Conservation (phyloP, 2,888 invertebrate species). For the Perithous albicinctus region DNA sequence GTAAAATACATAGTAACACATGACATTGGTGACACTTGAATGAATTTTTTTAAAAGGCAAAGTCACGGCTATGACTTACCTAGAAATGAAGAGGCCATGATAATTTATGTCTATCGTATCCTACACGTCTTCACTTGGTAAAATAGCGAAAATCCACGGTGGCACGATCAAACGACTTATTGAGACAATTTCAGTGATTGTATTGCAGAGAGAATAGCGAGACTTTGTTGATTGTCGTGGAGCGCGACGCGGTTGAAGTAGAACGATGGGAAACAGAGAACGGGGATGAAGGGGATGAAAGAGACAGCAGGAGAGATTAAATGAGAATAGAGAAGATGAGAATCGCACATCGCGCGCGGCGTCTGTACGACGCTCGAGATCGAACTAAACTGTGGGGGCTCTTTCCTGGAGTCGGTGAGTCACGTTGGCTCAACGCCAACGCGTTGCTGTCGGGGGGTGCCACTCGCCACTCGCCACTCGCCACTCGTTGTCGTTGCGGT, state of each 20-base stretch:
- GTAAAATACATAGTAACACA: too few species aligned
- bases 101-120: slow-evolving; percentile 4
- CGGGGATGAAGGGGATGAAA: slow-evolving; percentile 36
- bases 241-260: neutral
- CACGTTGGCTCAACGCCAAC: slow-evolving; percentile 81
- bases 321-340: slow-evolving; percentile 49
- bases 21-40: too few species aligned
- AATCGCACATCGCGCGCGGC: slow-evolving; percentile 48
- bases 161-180: neutral
- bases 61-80: slow-evolving; percentile 32
- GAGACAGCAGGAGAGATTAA: slow-evolving; percentile 36
- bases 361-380: slow-evolving; percentile 75
- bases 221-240: slow-evolving; percentile 6
- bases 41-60: too few species aligned
- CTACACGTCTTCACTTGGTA: neutral
- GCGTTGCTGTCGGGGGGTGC: slow-evolving; percentile 59
- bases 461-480: slow-evolving; percentile 5
- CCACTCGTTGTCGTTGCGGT: slow-evolving; percentile 27
- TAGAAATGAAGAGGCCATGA: slow-evolving; percentile 38
- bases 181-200: slow-evolving; percentile 25
- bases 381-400: slow-evolving; percentile 80
- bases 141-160: slow-evolving; percentile 1
- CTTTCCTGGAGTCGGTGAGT: slow-evolving; percentile 82
- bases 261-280: slow-evolving; percentile 1
- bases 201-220: slow-evolving; percentile 1